Base-by-base conservation (phyloP, 2,888 invertebrate species). In the Eurois occulta region DNA sequence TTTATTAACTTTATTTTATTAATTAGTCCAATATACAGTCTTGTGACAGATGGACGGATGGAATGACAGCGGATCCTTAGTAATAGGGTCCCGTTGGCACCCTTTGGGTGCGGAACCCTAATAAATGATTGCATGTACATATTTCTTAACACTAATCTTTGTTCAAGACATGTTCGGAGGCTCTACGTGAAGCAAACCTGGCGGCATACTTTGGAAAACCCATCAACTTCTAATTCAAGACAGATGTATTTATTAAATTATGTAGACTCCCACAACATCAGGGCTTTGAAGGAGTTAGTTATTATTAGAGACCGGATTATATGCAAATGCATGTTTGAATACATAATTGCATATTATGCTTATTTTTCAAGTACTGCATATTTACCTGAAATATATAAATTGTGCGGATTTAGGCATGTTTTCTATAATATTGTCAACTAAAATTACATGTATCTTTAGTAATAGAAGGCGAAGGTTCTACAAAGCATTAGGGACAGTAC, bases 141-240 rank as follows among this genome's bases (percentile, higher is more conserved):
- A 52, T 64, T 60, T 28, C 13, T 52, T 46, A 60, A 38, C 28
- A 35, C 21, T 41, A 58, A 58, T 13, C 16, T 72, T 75, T 73
- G 41, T 86, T 84, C 18, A 97, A 99, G 99, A 99, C 99, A 69
- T 99, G 99, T 91, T 97, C 99, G 10, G 99, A 99, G 96, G 99
- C 99, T 2, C 97, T 99, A 78, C 98, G 99, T 93, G 99, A 99
- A 97, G 99, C 99, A 52, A 99, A 99, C 94, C 93, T 99, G 87
- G 98, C 99, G 24, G 99, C 99, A 43, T 99, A 99, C 94, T 98
- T 97, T 94, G 99, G 99, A 91, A 99, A 99, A 97, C 98, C 99
- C 55, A 99, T 99, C 95, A 99, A 99, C 97, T 99, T 99, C 95
- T 89, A 92, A 86, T 99, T 99, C 95, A 88, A 92, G 87, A 78